Evolutionary conservation across 2,113 vertebrate species (phyloP).

Genomic region (Phalacrocorax brasilianus): DNA sequence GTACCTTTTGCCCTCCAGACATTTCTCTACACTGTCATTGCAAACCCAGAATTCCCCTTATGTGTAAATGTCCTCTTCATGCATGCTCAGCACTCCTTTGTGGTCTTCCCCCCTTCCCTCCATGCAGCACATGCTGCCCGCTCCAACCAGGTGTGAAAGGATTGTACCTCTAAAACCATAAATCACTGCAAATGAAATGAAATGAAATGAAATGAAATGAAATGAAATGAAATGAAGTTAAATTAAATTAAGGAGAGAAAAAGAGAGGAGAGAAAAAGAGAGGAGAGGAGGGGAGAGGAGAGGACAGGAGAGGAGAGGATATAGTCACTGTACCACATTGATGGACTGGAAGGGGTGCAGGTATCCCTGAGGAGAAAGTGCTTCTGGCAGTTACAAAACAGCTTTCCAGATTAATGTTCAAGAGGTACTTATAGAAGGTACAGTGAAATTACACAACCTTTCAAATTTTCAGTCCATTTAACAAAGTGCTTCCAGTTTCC

Average conservation of each 20-base stretch:
- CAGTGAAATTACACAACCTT: background rate
- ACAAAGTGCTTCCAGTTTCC: constrained; percentile 8
- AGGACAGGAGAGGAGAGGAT: background rate
- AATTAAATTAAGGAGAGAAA: background rate
- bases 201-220: background rate
- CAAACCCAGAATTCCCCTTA: background rate
- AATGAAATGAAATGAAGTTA: background rate
- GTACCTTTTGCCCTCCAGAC: background rate
- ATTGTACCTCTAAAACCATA: background rate
- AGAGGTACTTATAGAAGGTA: background rate
- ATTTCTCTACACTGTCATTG: background rate
- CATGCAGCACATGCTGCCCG: background rate
- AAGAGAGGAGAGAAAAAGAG: background rate
- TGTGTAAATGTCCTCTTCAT: fast-evolving
- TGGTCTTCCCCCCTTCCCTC: background rate
- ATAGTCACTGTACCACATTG: background rate
- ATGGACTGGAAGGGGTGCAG: background rate
- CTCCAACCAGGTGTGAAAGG: background rate
- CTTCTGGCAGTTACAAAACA: background rate
- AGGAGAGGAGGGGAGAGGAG: background rate
- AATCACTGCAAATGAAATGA: background rate
- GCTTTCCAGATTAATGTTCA: background rate
- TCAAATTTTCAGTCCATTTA: constrained; percentile 42
- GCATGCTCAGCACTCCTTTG: background rate
- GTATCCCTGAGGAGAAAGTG: background rate